phyloP scores from a whole-genome alignment of 2,113 vertebrate species.

The Trochalopteron elliotii region DNA sequence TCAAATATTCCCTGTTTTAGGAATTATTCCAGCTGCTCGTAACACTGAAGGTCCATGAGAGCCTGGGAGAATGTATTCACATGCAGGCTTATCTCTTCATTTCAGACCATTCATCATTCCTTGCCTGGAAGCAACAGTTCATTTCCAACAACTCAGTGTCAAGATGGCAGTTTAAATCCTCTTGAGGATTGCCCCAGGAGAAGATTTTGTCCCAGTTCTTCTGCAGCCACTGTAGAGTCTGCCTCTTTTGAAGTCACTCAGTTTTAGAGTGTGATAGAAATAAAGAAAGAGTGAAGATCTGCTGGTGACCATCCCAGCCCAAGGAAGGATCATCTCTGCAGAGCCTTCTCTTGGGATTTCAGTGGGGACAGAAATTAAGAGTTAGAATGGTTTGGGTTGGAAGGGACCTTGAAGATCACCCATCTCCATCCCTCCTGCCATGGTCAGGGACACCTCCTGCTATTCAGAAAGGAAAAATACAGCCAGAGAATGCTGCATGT shows the following conservation, averaged over 20 bases:
- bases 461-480: background rate
- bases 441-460: background rate
- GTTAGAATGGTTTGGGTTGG: background rate
- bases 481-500: background rate
- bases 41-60: background rate
- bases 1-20: background rate
- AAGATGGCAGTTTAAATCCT: slow-evolving; percentile 24
- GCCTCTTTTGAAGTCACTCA: slow-evolving; percentile 1
- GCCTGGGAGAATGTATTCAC: slow-evolving; percentile 45
- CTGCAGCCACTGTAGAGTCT: background rate
- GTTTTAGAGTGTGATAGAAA: background rate
- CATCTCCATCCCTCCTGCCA: background rate
- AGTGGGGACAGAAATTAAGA: background rate
- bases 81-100: slow-evolving; percentile 11
- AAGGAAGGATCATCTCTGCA: background rate
- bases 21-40: slow-evolving; percentile 14
- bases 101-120: slow-evolving; percentile 21
- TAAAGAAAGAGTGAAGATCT: background rate
- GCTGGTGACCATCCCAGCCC: background rate
- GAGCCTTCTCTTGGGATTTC: background rate
- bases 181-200: slow-evolving; percentile 24
- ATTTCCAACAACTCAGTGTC: slow-evolving; percentile 35
- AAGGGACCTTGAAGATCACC: background rate
- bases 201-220: slow-evolving; percentile 30
- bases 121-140: slow-evolving; percentile 41